Evolutionary conservation across 2,797 vertebrate genomes (phyloP), one percentile per base, ranked within the genome.

Genomic region (Tadarida brasiliensis): DNA sequence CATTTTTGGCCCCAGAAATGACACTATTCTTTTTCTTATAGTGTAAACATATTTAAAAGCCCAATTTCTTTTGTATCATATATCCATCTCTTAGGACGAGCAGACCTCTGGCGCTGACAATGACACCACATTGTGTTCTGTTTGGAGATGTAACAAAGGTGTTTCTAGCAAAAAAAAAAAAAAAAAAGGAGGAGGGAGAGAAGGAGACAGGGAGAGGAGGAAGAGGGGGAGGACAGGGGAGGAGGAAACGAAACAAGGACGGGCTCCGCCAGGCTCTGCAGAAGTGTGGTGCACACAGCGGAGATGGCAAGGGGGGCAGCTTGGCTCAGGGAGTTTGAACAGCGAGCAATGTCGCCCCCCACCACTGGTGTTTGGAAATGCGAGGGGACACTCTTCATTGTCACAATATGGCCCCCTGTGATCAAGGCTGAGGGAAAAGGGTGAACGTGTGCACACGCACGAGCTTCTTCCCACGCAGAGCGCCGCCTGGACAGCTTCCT

Each of bases 371-470:
- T 76, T 15, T 33, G 54, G 24, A 78, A 54, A 44, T 7, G 44
- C 15, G 83, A 82, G 35, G 57, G 16, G 35, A 70, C 26, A 39
- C 26, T 26, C 39, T 28, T 12, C 10, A 26, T 12, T 35, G 63
- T 47, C 85, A 70, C 14, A 4, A 0, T 20, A 19, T 4, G 33
- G 33, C 71, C 1, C 5, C 14, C 20, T 0, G 47, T 19, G 20
- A 33, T 49, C 71, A 35, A n/a, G 16, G 16, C 47, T 59, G 47
- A 65, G 63, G 71, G 78, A 10, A n/a, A 35, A 65, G 11, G 11
- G 68, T 33, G 28, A 54, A 12, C 12, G 11, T 6, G 3, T 71
- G 47, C 2, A 35, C 7, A 0, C 1, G 1, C 44, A 22, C 0
- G 10, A 33, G 11, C 9, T 33, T 80, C 65, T 49, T 39, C n/a